These are phyloP conservation scores for Amphimallon solstitiale DNA, from an alignment of 2,888 invertebrate genomes.

Conservation along the genomic window DNA sequence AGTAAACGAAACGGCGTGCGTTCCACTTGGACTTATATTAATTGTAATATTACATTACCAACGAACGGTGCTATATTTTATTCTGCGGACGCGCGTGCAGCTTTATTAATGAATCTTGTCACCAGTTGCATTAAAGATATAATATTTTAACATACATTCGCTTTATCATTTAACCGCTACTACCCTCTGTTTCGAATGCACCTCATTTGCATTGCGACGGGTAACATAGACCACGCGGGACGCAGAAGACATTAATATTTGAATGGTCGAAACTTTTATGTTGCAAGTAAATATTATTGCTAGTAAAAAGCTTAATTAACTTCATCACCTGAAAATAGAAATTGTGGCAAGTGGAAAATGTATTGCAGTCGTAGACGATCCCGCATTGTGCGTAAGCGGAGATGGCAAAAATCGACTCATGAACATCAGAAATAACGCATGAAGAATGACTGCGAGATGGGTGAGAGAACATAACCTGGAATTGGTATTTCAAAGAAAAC, in stretches of 20 bases:
- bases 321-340: too few species aligned
- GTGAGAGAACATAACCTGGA: too few species aligned
- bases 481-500: too few species aligned
- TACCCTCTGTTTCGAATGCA: not conserved
- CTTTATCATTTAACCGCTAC: slow-evolving; percentile 18
- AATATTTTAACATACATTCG: slow-evolving; percentile 30
- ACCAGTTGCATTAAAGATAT: slow-evolving; percentile 23
- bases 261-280: not conserved
- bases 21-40: slow-evolving; percentile 31
- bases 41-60: slow-evolving; percentile 34
- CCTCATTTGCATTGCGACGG: not conserved
- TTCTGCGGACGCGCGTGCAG: not conserved
- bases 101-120: slow-evolving; percentile 21
- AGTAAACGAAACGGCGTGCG: slow-evolving; percentile 8
- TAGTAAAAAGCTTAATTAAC: too few species aligned
- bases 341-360: too few species aligned
- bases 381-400: too few species aligned
- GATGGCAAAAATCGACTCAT: too few species aligned
- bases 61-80: slow-evolving; percentile 15
- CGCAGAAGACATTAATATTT: not conserved
- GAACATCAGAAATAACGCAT: too few species aligned
- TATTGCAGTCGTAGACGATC: too few species aligned
- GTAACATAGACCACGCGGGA: not conserved
- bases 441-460: too few species aligned
- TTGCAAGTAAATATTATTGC: not conserved